phyloP scores from a whole-genome alignment of 2,888 invertebrate species.

The Hedychridium roseum region DNA sequence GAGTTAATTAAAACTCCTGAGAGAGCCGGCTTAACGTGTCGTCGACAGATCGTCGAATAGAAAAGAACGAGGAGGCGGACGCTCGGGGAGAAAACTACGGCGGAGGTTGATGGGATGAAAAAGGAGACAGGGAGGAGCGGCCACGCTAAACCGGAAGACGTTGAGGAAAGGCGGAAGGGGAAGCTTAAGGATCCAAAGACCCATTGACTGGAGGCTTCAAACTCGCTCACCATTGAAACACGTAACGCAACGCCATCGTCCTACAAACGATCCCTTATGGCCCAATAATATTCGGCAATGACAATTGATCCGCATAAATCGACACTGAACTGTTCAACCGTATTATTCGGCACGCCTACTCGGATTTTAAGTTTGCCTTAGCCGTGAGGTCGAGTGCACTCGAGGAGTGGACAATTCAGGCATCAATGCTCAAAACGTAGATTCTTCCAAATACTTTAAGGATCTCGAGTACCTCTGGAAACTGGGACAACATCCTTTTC shows the following conservation, averaged over 20 bases:
- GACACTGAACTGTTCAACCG: no score
- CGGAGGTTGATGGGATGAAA: no score
- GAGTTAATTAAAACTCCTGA: not conserved
- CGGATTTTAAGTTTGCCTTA: no score
- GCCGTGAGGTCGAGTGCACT: no score
- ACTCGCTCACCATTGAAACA: conserved; percentile 27
- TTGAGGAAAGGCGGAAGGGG: conserved; percentile 49
- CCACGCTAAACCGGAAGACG: conserved; percentile 52
- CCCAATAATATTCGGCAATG: conserved; percentile 45
- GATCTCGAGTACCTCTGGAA: no score
- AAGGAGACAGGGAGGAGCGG: conserved; percentile 29
- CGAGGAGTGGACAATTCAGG: no score
- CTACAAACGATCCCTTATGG: conserved; percentile 39
- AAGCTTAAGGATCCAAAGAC: conserved; percentile 45
- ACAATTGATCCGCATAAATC: conserved; percentile 34
- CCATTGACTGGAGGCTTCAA: conserved; percentile 41
- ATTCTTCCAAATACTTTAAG: no score
- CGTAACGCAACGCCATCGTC: conserved; percentile 31
- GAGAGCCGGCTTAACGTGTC: not conserved
- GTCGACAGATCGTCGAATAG: not conserved
- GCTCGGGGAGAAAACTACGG: no score
- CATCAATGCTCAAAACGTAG: no score
- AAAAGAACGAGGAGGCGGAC: not conserved
- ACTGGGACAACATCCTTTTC: no score
- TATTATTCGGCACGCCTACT: no score